Percentiles rank a stretch among this genome's conserved stretches.
phyloP scores from a whole-genome alignment of 2,888 invertebrate genomes.

The Rotaria socialis region DNA sequence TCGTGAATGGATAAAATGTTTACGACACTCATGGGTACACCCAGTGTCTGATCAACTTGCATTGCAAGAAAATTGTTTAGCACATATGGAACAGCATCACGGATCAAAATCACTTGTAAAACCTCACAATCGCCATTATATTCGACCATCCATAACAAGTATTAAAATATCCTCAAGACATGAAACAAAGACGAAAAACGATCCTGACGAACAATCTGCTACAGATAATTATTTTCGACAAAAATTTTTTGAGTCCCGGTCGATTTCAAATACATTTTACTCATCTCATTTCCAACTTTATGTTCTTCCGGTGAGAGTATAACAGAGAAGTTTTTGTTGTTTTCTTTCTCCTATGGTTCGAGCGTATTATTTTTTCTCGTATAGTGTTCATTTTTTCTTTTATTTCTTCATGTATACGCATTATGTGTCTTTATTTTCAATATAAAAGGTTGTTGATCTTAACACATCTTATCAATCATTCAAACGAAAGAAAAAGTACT shows the following conservation, averaged over 20 bases:
- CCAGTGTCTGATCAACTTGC: background rate
- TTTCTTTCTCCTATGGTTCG: background rate
- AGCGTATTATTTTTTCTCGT: background rate
- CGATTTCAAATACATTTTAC: background rate
- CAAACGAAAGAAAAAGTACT: too few species aligned
- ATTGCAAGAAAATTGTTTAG: background rate
- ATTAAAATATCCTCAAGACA: background rate
- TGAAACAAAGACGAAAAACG: background rate
- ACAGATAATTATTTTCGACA: background rate
- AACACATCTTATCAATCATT: too few species aligned
- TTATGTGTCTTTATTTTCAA: background rate
- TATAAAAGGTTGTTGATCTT: background rate
- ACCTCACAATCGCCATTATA: background rate
- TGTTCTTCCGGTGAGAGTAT: constrained; percentile 20
- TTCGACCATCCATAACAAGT: background rate
- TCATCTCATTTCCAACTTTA: background rate
- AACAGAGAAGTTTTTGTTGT: background rate
- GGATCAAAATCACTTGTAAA: background rate
- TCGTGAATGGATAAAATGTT: background rate
- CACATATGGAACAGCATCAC: background rate
- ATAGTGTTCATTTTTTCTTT: background rate
- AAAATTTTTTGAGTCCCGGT: background rate
- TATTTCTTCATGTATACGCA: background rate
- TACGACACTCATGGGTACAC: background rate
- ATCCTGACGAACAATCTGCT: background rate